Percentiles rank a stretch among this genome's conserved stretches.
Evolutionary conservation across 2,113 vertebrate genomes (phyloP).

Genomic region (Corythaixoides concolor): DNA sequence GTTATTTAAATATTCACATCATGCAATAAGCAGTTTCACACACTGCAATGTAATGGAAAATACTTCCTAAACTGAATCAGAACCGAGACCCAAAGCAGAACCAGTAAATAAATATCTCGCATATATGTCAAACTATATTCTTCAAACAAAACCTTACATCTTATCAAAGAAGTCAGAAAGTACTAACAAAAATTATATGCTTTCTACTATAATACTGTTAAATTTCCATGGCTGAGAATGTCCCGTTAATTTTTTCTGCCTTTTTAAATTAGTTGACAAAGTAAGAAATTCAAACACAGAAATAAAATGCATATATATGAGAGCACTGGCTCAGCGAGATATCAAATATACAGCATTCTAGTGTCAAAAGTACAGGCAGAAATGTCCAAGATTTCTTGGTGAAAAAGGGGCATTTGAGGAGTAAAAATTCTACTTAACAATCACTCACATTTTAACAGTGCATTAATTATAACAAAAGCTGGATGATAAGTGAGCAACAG

Average conservation of each 20-base stretch:
- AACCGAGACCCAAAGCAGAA: slow-evolving; percentile 70
- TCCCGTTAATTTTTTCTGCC: slow-evolving; percentile 67
- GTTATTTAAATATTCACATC: slow-evolving; percentile 70
- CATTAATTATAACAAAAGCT: slow-evolving; percentile 71
- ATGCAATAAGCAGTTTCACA: slow-evolving; percentile 58
- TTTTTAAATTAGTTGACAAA: slow-evolving; percentile 75
- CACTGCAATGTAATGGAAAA: slow-evolving; percentile 69
- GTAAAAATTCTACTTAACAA: slow-evolving; percentile 71
- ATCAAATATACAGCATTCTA: slow-evolving; percentile 77
- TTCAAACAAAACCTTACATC: slow-evolving; percentile 77
- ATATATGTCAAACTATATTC: slow-evolving; percentile 77
- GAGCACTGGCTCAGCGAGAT: slow-evolving; percentile 75
- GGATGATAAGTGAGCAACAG: slow-evolving; percentile 65
- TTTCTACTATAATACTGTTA: slow-evolving; percentile 76
- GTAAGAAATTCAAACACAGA: slow-evolving; percentile 78
- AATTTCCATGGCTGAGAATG: slow-evolving; percentile 72
- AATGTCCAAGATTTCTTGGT: slow-evolving; percentile 71
- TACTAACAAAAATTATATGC: slow-evolving; percentile 72
- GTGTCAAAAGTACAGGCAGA: slow-evolving; percentile 72
- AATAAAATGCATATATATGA: slow-evolving; percentile 75
- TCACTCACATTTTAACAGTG: slow-evolving; percentile 74
- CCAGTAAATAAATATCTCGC: slow-evolving; percentile 76
- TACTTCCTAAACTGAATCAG: slow-evolving; percentile 60
- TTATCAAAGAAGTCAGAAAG: slow-evolving; percentile 75
- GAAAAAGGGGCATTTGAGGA: slow-evolving; percentile 63